phyloP scores from a whole-genome alignment of 2,888 invertebrate genomes.

The Polietes domitor region DNA sequence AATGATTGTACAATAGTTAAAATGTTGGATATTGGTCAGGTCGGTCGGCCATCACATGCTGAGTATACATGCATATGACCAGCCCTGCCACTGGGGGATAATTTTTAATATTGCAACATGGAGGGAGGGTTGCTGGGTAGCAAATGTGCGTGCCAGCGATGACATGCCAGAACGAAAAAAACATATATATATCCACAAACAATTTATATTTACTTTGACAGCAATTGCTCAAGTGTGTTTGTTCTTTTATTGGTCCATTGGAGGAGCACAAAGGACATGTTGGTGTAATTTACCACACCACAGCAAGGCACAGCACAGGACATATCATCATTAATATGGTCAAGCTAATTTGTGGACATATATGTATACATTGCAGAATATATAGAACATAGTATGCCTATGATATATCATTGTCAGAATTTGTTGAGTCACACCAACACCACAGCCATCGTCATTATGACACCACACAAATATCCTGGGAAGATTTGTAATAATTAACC shows the following conservation, averaged over 20 bases:
- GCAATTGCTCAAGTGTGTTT: slow-evolving; percentile 16
- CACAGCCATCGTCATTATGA: slow-evolving; percentile 18
- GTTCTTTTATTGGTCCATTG: slow-evolving; percentile 2
- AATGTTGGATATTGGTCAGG: slow-evolving; percentile 6
- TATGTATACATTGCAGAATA: background rate
- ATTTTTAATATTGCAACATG: too few relatives aligned
- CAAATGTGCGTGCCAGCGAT: slow-evolving; percentile 11
- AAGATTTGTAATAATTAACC: background rate
- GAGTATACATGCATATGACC: too few relatives aligned
- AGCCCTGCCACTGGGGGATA: too few relatives aligned
- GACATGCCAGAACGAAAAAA: slow-evolving; percentile 19
- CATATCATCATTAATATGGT: background rate
- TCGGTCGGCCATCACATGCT: too few relatives aligned
- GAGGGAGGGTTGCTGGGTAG: too few relatives aligned
- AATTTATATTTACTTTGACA: background rate
- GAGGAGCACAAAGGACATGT: background rate
- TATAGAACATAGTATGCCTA: slow-evolving; percentile 27
- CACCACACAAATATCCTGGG: slow-evolving; percentile 19
- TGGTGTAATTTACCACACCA: slow-evolving; percentile 32
- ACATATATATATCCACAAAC: background rate
- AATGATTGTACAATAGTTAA: slow-evolving; percentile 42
- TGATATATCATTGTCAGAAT: slow-evolving; percentile 22
- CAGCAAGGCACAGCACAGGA: background rate
- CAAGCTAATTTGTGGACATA: background rate
- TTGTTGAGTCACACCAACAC: slow-evolving; percentile 13